Base-by-base conservation (phyloP, 2,888 invertebrate genomes). In the Odontomyia ornata region DNA sequence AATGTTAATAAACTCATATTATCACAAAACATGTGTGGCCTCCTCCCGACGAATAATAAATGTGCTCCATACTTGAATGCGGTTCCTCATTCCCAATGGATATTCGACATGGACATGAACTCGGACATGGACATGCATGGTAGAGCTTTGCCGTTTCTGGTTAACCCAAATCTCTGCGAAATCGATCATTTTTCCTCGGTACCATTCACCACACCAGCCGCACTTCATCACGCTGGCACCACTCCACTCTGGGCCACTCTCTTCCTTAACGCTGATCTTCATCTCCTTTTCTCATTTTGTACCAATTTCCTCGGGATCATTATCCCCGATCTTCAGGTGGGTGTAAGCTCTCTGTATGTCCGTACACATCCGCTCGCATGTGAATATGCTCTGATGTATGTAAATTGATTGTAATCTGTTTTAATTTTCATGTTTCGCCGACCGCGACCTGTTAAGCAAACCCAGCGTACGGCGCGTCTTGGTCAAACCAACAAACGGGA, bases 311-410 rank as follows among this genome's bases (percentile, higher is more conserved):
- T 11, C 27, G 27, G 47, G 27, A 71, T 71, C 71, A 71, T 52
- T 71, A 71, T 71, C 71, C 71, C 28, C 67, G n/a, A 67, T 67
- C 21, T 67, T 71, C 64, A 28, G 64, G 71, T 71, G 71, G 71
- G 71, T 71, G 71, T 47, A 43, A 13, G 36, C 13, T 23, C 21
- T 60, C 4, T 60, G n/a, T 25, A 18, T 60, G 25, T 18, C 25
- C 57, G 36, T 9, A 36, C 36, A 36, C 36, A 36, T 36, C 36
- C 36, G 36, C 9, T 52, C 52, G 52, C 52, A n/a, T 13, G 52
- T 18, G 52, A 52, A 23, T 60, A 9, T 60, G 52, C 18, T 52
- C 15, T 15, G 52, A 15, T 52, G 27, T 64, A 23, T 67, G n/a
- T 67, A 43, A 71, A 71, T 71, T 71, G 71, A 71, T 71, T 13